Evolutionary conservation across 2,113 vertebrate species (phyloP), one percentile per base, ranked within the genome.

Genomic region (Scomber japonicus): DNA sequence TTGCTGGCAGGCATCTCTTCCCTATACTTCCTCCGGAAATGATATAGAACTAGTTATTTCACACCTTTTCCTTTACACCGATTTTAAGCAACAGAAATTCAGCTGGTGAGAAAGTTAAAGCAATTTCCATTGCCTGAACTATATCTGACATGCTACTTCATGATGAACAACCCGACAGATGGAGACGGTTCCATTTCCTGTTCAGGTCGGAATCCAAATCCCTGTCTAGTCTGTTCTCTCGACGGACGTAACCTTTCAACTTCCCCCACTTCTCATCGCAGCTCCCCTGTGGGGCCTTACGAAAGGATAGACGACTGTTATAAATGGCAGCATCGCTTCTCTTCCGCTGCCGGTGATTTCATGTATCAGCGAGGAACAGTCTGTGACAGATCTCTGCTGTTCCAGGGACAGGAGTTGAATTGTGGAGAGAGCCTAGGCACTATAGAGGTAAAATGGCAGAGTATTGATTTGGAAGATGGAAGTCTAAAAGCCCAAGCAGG

Each of bases 241-340:
- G 2, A 63, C 2, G 59, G 78, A 53, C 60, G 75, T 89, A 85
- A 91, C 92, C 90, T 92, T 92, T 90, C 73, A 83, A 84, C 90
- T 80, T 59, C 66, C 68, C 66, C 46, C 61, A 61, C 68, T 61
- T 81, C 81, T 85, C 80, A 68, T 51, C 30, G 9, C 45, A 59
- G 40, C 62, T 61, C 21, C 77, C 35, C 81, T 0, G 0, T 68
- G 81, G 84, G 82, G 66, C 30, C 27, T 67, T 50, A 27, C 1
- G 8, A 56, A 73, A 50, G 61, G 69, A 75, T 75, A 57, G 88
- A 35, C 21, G 13, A 55, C 51, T 30, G 71, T 80, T 84, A 87
- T 80, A 88, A 92, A 88, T 91, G 85, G 77, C 82, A 81, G 78
- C 55, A 50, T 53, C 2, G 12, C 68, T 78, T 80, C 69, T 71